Percentiles rank a stretch among this genome's conserved stretches.
Conservation (phyloP, 2,888 invertebrate genomes). For the Ferdinandea cuprea region DNA sequence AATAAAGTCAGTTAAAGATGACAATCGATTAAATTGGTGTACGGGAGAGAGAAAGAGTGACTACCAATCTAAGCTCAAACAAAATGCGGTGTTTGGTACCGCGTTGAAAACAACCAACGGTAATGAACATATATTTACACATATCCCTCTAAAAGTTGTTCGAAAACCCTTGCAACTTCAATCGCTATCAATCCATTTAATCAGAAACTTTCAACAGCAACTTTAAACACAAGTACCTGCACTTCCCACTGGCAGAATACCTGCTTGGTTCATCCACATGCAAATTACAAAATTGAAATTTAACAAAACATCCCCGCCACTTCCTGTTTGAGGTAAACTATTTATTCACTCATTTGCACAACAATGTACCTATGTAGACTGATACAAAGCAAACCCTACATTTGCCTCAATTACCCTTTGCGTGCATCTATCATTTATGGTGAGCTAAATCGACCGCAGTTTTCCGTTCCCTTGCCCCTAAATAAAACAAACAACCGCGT, state of each 20-base stretch:
- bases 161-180: too few relatives aligned
- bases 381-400: neutral
- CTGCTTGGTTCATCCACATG: constrained; percentile 14
- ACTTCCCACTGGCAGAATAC: constrained; percentile 3
- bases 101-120: too few relatives aligned
- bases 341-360: neutral
- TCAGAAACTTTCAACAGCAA: constrained; percentile 22
- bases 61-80: too few relatives aligned
- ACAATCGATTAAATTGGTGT: too few relatives aligned
- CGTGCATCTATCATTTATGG: constrained; percentile 47
- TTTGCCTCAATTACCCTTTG: constrained; percentile 51
- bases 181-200: constrained; percentile 3
- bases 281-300: constrained; percentile 44
- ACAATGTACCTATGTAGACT: constrained; percentile 7
- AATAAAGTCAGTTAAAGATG: neutral
- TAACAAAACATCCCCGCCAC: constrained; percentile 23
- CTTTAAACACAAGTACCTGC: neutral
- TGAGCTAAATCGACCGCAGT: constrained; percentile 37
- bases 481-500: neutral
- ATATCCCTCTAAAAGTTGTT: too few relatives aligned
- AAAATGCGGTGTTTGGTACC: too few relatives aligned
- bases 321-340: constrained; percentile 1
- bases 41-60: too few relatives aligned
- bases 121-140: too few relatives aligned
- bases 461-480: neutral